Evolutionary conservation across 2,113 vertebrate genomes (phyloP).

Genomic region (Eulacestoma nigropectus): DNA sequence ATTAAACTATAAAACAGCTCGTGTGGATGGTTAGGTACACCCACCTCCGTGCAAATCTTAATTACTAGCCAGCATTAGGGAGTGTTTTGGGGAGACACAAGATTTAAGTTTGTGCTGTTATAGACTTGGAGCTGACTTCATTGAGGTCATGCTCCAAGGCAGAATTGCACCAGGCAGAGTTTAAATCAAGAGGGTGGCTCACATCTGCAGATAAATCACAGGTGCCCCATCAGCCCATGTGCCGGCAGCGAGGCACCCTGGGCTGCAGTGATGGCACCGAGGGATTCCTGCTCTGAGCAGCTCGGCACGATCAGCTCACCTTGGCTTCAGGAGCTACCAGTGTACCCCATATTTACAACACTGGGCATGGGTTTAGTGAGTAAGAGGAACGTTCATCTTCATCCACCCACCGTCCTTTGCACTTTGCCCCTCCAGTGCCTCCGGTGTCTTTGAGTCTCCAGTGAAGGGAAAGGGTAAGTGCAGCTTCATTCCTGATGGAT

Average conservation of each 20-base stretch:
- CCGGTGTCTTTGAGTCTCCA: not conserved
- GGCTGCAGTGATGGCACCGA: not conserved
- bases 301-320: not conserved
- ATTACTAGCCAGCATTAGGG: not conserved
- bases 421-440: not conserved
- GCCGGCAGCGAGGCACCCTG: not conserved
- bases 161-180: not conserved
- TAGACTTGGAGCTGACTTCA: not conserved
- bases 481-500: fast-evolving
- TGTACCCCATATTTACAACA: not conserved
- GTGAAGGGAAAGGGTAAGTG: not conserved
- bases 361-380: not conserved
- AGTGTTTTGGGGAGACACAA: not conserved
- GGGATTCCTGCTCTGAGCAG: not conserved
- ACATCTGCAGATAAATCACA: not conserved
- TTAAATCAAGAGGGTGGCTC: not conserved
- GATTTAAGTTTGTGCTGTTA: not conserved
- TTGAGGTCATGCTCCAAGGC: not conserved
- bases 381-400: not conserved
- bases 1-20: not conserved
- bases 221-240: not conserved
- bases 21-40: not conserved
- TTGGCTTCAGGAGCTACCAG: not conserved
- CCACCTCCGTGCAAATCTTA: not conserved
- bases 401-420: not conserved